Percentiles rank a stretch among this genome's conserved stretches.
Conservation (phyloP, 2,113 vertebrate genomes). For the Corynorhinus townsendii region DNA sequence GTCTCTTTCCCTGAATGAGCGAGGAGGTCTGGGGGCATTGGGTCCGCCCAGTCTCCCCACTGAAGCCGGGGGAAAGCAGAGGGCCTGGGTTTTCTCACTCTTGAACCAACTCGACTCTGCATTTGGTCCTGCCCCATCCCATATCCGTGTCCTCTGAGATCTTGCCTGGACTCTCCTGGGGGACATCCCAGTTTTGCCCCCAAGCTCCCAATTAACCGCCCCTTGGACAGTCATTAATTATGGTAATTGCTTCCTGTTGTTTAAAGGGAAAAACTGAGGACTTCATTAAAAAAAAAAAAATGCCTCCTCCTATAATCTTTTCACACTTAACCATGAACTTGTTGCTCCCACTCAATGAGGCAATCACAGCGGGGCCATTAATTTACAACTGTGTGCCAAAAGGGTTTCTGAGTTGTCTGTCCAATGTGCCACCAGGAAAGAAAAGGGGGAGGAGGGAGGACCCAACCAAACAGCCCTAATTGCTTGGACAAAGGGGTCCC, state of each 20-base stretch:
- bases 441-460: not conserved
- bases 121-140: not conserved
- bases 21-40: fast-evolving
- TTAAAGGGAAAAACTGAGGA: not conserved
- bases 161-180: not conserved
- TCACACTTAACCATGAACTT: not conserved
- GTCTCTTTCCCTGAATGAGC: not conserved
- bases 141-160: not conserved
- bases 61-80: not conserved
- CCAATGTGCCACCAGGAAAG: not conserved
- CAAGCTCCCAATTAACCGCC: not conserved
- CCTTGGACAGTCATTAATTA: not conserved
- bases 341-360: not conserved
- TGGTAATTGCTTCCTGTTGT: not conserved
- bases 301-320: not conserved
- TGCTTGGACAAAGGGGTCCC: not conserved
- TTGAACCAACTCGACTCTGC: not conserved
- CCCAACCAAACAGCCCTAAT: not conserved
- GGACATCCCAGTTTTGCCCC: not conserved
- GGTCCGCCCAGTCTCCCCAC: not conserved
- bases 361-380: not conserved
- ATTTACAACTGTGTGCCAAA: not conserved
- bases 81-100: not conserved
- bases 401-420: not conserved
- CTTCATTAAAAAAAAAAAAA: not conserved